Evolutionary conservation across 2,888 invertebrate species (phyloP), one percentile per base, ranked within the genome.

Genomic region (Zygogramma bicolorata): DNA sequence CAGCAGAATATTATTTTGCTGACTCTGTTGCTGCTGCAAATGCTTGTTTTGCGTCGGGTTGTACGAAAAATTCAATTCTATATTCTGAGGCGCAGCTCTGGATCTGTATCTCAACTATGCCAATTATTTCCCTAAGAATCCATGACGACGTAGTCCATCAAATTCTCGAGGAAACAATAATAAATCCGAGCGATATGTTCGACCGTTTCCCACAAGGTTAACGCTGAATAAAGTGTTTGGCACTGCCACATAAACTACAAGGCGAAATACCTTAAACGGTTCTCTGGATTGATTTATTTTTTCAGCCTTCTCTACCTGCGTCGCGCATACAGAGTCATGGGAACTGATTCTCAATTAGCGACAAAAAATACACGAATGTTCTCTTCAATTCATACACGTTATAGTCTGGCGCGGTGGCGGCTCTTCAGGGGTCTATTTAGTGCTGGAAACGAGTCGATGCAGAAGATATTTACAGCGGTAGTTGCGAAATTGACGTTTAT

Each of bases 281-380:
- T 78, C 74, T 75, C 71, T 57, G 67, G 75, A 80, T 75, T 82
- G 79, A 82, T 82, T 82, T 81, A 80, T 76, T 79, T 76, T 46
- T 71, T 75, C 63, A 81, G 76, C 76, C 79, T 80, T 80, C 79
- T 65, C 72, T 75, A 74, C 73, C 69, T 74, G 75, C 75, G 75
- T 74, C 73, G 75, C 73, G 75, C 78, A 77, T 78, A 76, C 78
- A 78, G 78, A 81, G 82, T 82, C 83, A 83, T 83, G 83, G 82
- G 83, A 83, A 82, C 79, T 82, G 81, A 80, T 79, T 83, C 75
- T 76, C 74, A 80, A 81, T 80, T 76, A 73, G 68, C 71, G 59
- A 69, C 70, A 73, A 75, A 68, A 76, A 73, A 70, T 66, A 70
- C 63, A 34, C 60, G 70, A 75, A 70, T 72, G 69, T 73, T 71